phyloP scores from a whole-genome alignment of 1,140 invertebrate species.

The Drosophila nigrodunni region DNA sequence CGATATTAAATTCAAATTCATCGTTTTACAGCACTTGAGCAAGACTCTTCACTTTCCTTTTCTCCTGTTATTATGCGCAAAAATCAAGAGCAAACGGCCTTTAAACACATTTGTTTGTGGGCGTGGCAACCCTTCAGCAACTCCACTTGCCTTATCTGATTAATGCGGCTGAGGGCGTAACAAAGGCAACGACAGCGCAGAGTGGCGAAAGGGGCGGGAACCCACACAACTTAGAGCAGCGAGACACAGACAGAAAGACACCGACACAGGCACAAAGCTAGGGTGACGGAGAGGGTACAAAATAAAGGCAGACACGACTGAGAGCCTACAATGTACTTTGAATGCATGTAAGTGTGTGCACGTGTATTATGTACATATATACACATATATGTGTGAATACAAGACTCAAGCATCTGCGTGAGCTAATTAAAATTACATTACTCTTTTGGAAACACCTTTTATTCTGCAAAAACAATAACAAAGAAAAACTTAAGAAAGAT shows the following conservation, averaged over 20 bases:
- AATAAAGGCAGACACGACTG: neutral
- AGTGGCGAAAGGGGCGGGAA: constrained; percentile 26
- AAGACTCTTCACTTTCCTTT: neutral
- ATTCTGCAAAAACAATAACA: constrained; percentile 18
- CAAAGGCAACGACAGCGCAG: constrained; percentile 44
- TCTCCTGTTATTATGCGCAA: neutral
- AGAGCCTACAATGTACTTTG: constrained; percentile 22
- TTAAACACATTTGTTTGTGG: constrained; percentile 17
- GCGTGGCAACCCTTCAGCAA: constrained; percentile 29
- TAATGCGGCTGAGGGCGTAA: constrained; percentile 28
- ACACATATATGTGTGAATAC: neutral
- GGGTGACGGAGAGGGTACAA: neutral
- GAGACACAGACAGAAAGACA: neutral
- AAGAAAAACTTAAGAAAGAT: constrained; percentile 14
- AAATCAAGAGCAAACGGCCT: constrained; percentile 15
- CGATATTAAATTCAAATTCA: too few species aligned
- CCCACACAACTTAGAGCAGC: neutral
- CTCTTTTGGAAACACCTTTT: constrained; percentile 33
- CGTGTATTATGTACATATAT: constrained; percentile 6
- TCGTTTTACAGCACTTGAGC: constrained; percentile 9
- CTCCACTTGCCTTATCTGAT: constrained; percentile 50
- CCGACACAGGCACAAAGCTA: neutral
- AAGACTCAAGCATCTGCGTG: constrained; percentile 14
- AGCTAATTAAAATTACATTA: constrained; percentile 58
- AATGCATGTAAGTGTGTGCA: constrained; percentile 32